Conservation (phyloP, 64 coral and sea anemone species). For the Platygyra sinensis region DNA sequence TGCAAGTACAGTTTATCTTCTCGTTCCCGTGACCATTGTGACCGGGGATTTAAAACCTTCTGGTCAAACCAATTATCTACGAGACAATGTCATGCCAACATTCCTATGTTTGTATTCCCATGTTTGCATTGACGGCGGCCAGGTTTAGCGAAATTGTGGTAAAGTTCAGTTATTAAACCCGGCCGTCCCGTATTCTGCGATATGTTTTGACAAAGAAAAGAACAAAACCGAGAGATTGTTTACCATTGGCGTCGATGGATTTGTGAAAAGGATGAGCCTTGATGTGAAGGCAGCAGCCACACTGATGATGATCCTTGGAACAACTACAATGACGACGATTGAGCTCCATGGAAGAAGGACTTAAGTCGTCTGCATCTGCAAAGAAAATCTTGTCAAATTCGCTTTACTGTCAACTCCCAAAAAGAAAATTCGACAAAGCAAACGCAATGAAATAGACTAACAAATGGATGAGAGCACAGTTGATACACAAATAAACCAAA, state of each 20-base stretch:
- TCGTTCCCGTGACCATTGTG: too few species aligned
- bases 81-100: too few species aligned
- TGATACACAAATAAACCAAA: too few species aligned
- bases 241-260: not conserved
- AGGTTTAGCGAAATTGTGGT: too few species aligned
- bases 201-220: not conserved
- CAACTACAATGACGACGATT: not conserved
- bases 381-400: not conserved
- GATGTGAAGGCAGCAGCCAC: conserved; percentile 17
- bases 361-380: not conserved
- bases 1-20: too few species aligned
- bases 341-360: not conserved
- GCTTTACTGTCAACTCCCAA: not conserved
- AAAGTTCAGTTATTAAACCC: not conserved
- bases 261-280: conserved; percentile 2
- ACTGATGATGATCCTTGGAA: conserved; percentile 3
- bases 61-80: too few species aligned
- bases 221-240: not conserved
- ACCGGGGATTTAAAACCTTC: too few species aligned
- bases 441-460: not conserved
- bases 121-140: too few species aligned
- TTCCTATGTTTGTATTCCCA: too few species aligned
- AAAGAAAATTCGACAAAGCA: not conserved
- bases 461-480: too few species aligned
- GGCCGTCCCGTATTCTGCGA: not conserved